These are phyloP conservation scores for Zoroaster sp. DNA, from an alignment of 53 echinoderm and acorn worm species.

Conservation along the genomic window DNA sequence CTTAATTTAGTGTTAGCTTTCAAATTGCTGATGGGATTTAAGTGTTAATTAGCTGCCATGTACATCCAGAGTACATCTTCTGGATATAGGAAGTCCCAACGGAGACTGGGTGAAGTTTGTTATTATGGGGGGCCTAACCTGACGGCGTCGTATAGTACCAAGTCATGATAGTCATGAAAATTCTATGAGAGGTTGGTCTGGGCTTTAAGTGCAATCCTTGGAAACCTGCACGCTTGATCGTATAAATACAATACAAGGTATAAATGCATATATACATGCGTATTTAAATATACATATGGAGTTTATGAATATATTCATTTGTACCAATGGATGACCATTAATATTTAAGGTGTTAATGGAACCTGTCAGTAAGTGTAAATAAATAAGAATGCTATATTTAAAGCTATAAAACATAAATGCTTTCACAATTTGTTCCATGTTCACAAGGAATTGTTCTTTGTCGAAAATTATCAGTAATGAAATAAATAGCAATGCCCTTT, in stretches of 20 bases:
- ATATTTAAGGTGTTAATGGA: not conserved
- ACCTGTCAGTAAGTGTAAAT: no score
- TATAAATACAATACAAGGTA: not conserved
- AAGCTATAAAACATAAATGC: no score
- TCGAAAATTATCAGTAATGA: no score
- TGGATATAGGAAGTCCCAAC: not conserved
- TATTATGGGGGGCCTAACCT: not conserved
- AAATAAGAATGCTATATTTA: no score
- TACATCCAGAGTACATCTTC: not conserved
- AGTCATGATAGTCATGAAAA: constrained; percentile 14
- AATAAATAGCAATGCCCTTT: no score
- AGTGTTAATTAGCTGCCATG: constrained; percentile 13
- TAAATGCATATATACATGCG: not conserved
- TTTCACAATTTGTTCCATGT: no score
- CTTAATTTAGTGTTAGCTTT: not conserved
- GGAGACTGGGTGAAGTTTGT: not conserved
- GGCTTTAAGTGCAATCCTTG: not conserved
- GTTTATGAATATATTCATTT: not conserved
- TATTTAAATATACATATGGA: not conserved
- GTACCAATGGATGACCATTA: not conserved
- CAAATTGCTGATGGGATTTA: not conserved
- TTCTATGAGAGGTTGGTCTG: constrained; percentile 10
- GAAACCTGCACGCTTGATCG: not conserved
- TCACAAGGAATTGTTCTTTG: no score
- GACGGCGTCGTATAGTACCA: not conserved